Evolutionary conservation across 2,888 invertebrate genomes (phyloP).

Genomic region (Dryobota labecula): DNA sequence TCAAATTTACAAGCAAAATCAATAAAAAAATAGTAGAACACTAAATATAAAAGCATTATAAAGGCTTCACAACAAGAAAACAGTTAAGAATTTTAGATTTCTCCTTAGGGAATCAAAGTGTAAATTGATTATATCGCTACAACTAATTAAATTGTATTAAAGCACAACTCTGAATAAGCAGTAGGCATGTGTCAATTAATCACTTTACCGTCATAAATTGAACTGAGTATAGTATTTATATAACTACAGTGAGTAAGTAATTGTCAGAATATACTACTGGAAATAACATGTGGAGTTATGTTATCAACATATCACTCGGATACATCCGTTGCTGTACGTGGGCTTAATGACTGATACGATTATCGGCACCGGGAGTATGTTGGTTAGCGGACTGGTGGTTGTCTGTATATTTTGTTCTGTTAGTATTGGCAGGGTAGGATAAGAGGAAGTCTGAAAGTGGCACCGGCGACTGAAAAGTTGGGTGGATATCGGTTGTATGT

Average conservation of each 20-base stretch:
- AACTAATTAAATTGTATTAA: not conserved
- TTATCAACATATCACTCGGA: conserved; percentile 25
- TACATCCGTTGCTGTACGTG: conserved; percentile 24
- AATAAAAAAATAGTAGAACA: not conserved
- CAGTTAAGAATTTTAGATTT: not conserved
- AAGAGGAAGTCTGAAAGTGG: not conserved
- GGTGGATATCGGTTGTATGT: not conserved
- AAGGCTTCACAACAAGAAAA: not conserved
- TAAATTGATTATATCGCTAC: not conserved
- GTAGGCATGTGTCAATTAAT: not conserved
- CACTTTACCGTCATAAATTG: not conserved
- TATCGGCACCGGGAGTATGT: conserved; percentile 21
- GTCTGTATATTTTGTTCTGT: not conserved
- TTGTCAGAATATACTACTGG: conserved; percentile 5
- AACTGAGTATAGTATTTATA: not conserved
- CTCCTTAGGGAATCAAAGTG: not conserved
- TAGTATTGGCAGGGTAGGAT: not conserved
- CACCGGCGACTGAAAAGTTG: not conserved
- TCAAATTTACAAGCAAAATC: not conserved
- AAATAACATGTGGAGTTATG: conserved; percentile 17
- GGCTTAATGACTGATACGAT: conserved; percentile 48
- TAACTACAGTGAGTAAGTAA: not conserved
- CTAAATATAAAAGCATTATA: not conserved
- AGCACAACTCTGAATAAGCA: not conserved
- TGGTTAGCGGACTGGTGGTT: not conserved